phyloP scores from a whole-genome alignment of 2,888 invertebrate species.

The Drosophila ezoana region DNA sequence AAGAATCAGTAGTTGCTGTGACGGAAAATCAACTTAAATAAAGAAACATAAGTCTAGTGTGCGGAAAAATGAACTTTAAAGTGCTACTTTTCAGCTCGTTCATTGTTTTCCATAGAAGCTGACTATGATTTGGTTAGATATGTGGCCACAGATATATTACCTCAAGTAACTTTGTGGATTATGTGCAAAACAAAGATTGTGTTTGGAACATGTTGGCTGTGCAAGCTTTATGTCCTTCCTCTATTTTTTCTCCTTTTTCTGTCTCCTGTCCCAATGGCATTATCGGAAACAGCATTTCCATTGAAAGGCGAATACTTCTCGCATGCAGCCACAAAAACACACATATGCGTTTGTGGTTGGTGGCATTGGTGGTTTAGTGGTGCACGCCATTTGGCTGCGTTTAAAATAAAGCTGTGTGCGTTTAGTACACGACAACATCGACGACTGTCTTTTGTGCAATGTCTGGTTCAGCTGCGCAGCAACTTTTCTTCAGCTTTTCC shows the following conservation, averaged over 20 bases:
- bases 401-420: slow-evolving; percentile 53
- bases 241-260: background rate
- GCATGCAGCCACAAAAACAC: background rate
- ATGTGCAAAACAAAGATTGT: no score
- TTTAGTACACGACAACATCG: slow-evolving; percentile 23
- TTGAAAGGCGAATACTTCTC: slow-evolving; percentile 6
- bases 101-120: background rate
- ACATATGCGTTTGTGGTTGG: background rate
- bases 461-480: slow-evolving; percentile 10
- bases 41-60: no score
- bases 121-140: background rate
- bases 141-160: no score
- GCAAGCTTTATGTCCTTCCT: background rate
- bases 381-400: slow-evolving; percentile 57
- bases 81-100: background rate
- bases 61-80: no score
- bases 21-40: no score
- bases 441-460: slow-evolving; percentile 38
- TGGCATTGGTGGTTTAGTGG: slow-evolving; percentile 11
- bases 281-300: background rate
- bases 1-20: background rate
- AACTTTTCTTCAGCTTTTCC: slow-evolving; percentile 15
- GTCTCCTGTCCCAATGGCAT: background rate
- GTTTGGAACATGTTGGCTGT: background rate
- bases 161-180: no score